These are phyloP conservation scores for Poecilia velifera DNA, from an alignment of 2,797 vertebrate species.

Conservation along the genomic window DNA sequence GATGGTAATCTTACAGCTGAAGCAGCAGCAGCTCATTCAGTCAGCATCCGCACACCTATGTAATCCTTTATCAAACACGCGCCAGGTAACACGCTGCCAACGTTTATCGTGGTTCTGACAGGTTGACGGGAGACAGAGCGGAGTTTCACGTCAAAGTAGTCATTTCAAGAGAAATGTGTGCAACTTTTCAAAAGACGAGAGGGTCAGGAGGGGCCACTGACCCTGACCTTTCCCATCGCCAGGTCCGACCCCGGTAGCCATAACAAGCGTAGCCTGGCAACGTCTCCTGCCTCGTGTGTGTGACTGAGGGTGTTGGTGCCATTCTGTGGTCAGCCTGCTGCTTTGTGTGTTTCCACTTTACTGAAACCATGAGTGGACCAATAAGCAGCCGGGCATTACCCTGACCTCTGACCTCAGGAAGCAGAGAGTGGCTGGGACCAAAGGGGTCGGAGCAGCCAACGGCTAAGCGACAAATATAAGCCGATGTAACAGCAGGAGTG, in stretches of 20 bases:
- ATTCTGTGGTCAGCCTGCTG: conserved; percentile 58
- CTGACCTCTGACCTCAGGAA: conserved; percentile 62
- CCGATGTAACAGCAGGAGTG: not conserved
- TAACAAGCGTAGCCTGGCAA: conserved; percentile 22
- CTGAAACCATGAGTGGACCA: conserved; percentile 52
- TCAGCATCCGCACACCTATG: conserved; percentile 39
- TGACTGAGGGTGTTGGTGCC: conserved; percentile 41
- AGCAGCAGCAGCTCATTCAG: conserved; percentile 41
- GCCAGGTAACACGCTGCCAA: conserved; percentile 21
- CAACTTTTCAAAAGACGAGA: conserved; percentile 55
- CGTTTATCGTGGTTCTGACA: conserved; percentile 22
- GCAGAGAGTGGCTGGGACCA: conserved; percentile 47
- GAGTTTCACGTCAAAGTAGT: conserved; percentile 7
- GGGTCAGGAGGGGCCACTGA: conserved; percentile 47
- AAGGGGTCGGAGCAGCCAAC: conserved; percentile 48
- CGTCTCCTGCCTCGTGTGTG: conserved; percentile 35
- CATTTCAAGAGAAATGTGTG: conserved; percentile 27
- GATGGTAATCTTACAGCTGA: conserved; percentile 50
- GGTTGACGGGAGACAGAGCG: conserved; percentile 7
- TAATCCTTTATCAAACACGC: conserved; percentile 57
- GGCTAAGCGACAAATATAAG: conserved; percentile 37
- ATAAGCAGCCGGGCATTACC: conserved; percentile 61
- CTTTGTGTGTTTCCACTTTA: conserved; percentile 67
- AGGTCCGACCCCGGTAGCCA: conserved; percentile 31
- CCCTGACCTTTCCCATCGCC: conserved; percentile 51